phyloP scores from a whole-genome alignment of 2,113 vertebrate genomes.

The Formicarius rufipectus region DNA sequence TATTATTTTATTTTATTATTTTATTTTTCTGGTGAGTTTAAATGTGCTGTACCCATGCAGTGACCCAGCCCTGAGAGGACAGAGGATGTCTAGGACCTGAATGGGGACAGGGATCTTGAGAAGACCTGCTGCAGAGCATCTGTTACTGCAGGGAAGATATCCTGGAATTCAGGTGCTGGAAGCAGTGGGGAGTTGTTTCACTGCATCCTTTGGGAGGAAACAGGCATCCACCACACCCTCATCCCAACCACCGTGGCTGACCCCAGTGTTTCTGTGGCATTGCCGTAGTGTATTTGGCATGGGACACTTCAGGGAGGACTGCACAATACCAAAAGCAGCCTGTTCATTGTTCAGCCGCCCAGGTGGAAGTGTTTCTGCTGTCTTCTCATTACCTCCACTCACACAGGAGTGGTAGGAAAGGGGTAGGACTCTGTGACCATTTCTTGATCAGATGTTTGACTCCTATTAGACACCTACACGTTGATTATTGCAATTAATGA shows the following conservation, averaged over 20 bases:
- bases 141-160: background rate
- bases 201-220: background rate
- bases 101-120: background rate
- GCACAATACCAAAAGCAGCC: background rate
- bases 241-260: background rate
- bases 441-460: background rate
- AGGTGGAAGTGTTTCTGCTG: background rate
- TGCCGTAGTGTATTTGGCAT: background rate
- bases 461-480: background rate
- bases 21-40: background rate
- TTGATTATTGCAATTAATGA: background rate
- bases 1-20: too few species aligned
- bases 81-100: background rate
- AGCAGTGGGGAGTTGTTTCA: background rate
- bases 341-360: background rate
- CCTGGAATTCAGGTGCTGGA: background rate
- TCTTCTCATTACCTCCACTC: background rate
- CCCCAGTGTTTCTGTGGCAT: background rate
- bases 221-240: background rate
- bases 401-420: background rate
- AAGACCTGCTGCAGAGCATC: background rate
- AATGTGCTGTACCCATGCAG: background rate
- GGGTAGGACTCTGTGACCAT: background rate
- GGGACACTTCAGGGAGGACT: background rate
- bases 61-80: background rate